A percentile compares a stretch with the other conserved stretches of the same genome.
Evolutionary conservation across 2,888 invertebrate species (phyloP).

Genomic region (Homarus gammarus): DNA sequence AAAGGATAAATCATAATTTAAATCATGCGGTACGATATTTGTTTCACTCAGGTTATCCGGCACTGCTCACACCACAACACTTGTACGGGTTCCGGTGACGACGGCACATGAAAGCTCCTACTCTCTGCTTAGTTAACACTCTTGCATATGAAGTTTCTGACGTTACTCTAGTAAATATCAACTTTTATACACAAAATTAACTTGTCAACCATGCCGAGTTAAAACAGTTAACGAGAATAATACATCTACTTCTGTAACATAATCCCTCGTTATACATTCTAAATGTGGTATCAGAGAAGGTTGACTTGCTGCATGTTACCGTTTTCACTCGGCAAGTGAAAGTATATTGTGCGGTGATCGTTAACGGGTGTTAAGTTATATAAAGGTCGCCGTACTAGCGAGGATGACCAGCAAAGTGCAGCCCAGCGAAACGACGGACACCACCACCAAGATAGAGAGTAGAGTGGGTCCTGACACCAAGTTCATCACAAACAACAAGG

Average conservation of each 20-base stretch:
- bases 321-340: not conserved
- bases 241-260: not conserved
- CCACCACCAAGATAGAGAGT: constrained; percentile 45
- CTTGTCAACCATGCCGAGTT: not conserved
- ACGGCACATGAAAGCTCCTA: not conserved
- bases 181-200: not conserved
- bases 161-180: too few species aligned
- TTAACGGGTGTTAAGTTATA: too few species aligned
- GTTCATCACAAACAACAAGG: constrained; percentile 51
- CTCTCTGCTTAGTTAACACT: too few species aligned
- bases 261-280: not conserved
- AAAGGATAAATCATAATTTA: too few species aligned
- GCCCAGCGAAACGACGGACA: constrained; percentile 29
- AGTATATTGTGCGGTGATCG: not conserved
- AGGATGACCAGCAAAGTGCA: constrained; percentile 62
- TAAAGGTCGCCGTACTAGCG: not conserved
- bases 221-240: not conserved
- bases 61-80: not conserved
- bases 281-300: too few species aligned
- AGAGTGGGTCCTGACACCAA: constrained; percentile 60
- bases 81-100: not conserved
- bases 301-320: not conserved
- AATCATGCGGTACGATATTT: not conserved
- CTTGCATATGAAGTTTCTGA: too few species aligned
- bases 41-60: not conserved